These are phyloP conservation scores for Calidris pugnax DNA, from an alignment of 2,113 vertebrate genomes.

Conservation along the genomic window DNA sequence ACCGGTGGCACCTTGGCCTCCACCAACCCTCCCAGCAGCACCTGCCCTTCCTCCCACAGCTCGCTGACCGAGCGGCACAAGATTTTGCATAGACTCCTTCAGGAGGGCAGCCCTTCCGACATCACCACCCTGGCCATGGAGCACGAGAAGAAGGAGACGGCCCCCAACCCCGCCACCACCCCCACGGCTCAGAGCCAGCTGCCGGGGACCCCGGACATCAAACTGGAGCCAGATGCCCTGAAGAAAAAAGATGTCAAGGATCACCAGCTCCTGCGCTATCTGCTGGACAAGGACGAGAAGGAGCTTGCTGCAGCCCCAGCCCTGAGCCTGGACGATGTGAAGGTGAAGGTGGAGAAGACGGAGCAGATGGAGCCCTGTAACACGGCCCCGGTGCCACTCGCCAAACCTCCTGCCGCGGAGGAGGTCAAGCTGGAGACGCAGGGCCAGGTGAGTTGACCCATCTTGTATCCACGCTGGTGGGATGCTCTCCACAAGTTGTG, in stretches of 20 bases:
- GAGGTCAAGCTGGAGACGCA: slow-evolving; percentile 75
- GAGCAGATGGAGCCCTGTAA: slow-evolving; percentile 71
- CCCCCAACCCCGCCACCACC: slow-evolving; percentile 12
- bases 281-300: slow-evolving; percentile 92
- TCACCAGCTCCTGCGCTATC: slow-evolving; percentile 91
- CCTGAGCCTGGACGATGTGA: slow-evolving; percentile 88
- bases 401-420: slow-evolving; percentile 66
- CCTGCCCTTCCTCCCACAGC: slow-evolving; percentile 91
- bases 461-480: neutral
- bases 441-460: slow-evolving; percentile 70
- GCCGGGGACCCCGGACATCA: slow-evolving; percentile 43
- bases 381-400: slow-evolving; percentile 59
- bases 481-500: neutral
- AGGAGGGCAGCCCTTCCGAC: slow-evolving; percentile 90
- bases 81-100: slow-evolving; percentile 91
- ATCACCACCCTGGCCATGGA: slow-evolving; percentile 72
- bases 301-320: slow-evolving; percentile 85
- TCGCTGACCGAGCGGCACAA: slow-evolving; percentile 92
- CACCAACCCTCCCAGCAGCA: slow-evolving; percentile 62
- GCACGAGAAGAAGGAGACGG: slow-evolving; percentile 83
- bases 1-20: slow-evolving; percentile 53
- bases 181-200: slow-evolving; percentile 53
- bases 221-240: slow-evolving; percentile 69
- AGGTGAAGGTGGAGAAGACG: slow-evolving; percentile 89
- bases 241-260: slow-evolving; percentile 88